Evolutionary conservation across 1,140 invertebrate genomes (phyloP), one percentile per base, ranked within the genome.

Genomic region (Antheraea pernyi): DNA sequence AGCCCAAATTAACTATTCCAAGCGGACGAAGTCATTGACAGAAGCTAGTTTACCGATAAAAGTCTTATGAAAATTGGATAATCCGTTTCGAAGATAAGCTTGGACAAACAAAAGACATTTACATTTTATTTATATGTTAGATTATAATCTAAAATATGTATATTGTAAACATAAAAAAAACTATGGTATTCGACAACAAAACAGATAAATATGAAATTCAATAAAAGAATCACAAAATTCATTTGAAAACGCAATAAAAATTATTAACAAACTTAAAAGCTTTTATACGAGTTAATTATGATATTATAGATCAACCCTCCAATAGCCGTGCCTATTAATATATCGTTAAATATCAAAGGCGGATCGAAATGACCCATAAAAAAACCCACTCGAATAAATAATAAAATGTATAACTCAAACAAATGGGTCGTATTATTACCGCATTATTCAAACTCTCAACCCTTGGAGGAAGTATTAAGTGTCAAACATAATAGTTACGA

Each of bases 401-500:
- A 61, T 68, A 67, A 72, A 65, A 19, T 37, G 71, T 60, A 83
- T 85, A 84, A 84, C 77, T 85, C 80, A 85, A 78, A 83, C 76
- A 78, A 85, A 83, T 85, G 81, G 76, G 64, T 82, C 16, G 18
- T 19, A 48, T 65, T 65, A 65, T 65, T 77, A 75, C 69, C 65
- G 59, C 74, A 82, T 85, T 78, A 86, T 82, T 80, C 78, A 81
- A 78, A 83, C 79, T 76, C 76, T 77, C 77, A 72, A 78, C 76
- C 67, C 64, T 42, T 62, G 58, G 69, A 84, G 83, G 85, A 87
- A 87, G 85, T 87, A 87, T 87, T 87, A 84, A 71, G 82, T 87
- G 85, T 86, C 83, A 84, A 75, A 81, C 77, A 75, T 82, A 82
- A 85, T 83, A 85, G 85, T 82, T 85, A 82, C 78, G 80, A 84